A percentile compares a stretch with the other conserved stretches of the same genome.
Evolutionary conservation across 2,113 vertebrate genomes (phyloP).

Genomic region (Clarias macrocephalus): DNA sequence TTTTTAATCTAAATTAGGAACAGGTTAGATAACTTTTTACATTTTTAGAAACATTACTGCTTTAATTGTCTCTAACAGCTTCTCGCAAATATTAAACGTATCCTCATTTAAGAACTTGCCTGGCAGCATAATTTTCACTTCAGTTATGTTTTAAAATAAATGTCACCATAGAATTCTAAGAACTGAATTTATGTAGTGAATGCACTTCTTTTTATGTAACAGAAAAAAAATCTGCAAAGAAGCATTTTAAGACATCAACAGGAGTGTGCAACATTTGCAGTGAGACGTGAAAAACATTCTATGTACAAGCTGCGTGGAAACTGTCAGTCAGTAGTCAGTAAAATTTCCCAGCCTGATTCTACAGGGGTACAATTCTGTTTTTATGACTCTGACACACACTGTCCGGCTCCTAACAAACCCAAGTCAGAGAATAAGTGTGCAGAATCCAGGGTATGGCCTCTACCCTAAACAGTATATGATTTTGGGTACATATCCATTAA

Average conservation of each 20-base stretch:
- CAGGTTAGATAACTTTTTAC: too few species aligned
- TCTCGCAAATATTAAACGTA: neutral
- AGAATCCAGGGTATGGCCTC: neutral
- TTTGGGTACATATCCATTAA: neutral
- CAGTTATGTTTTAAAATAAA: too few species aligned
- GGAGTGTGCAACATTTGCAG: neutral
- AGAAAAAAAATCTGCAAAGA: neutral
- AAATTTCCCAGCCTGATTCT: neutral
- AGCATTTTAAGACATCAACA: neutral
- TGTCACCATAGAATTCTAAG: too few species aligned
- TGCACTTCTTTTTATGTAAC: too few species aligned
- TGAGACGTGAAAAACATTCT: neutral
- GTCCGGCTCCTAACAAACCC: neutral
- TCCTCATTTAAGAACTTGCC: neutral
- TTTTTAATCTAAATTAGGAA: too few species aligned
- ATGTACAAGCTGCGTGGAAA: neutral
- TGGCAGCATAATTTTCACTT: neutral
- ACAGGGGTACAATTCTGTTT: neutral
- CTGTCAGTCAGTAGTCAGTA: neutral
- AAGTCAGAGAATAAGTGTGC: neutral
- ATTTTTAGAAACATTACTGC: neutral
- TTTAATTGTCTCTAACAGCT: neutral
- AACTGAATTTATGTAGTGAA: too few species aligned
- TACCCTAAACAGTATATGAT: neutral
- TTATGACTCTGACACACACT: neutral